Base-by-base conservation (phyloP, 2,888 invertebrate genomes). In the Drosophila putrida region DNA sequence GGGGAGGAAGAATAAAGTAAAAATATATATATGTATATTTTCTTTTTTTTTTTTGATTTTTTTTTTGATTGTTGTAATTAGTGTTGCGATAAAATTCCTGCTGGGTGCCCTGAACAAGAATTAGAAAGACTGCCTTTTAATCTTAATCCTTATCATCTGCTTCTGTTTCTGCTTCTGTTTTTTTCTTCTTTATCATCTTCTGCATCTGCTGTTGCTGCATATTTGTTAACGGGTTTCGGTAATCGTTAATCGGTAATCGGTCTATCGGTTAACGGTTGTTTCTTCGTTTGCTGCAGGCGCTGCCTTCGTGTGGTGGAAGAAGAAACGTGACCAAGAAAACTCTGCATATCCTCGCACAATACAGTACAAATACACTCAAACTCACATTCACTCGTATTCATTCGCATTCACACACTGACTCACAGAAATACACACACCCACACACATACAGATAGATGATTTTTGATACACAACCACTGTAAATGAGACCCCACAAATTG, bases 1-100 rank as follows among this genome's bases (percentile, higher is more conserved):
- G 51, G 38, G 90, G 72, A 84, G 88, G 89, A 90, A 91, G 87
- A 92, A 92, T 91, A 91, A 92, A 92, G 91, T 91, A 92, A 92
- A 91, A 92, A 91, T 91, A 90, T 90, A 88, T 91, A 71, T 81
- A 78, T 81, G 77, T 74, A 87, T 87, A 86, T 81, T 80, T 81
- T 82, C 68, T 75, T 38, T 25, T 65, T 63, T 20, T 60, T 72
- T 90, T 85, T 88, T 20, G 20, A 82, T 81, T 80, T 81, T 82
- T 70, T 75, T 38, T 25, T 65, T 63, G 20, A 59, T 90, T 90
- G 84, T 91, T 89, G 86, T 90, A 89, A 90, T 91, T 91, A 92
- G 90, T 90, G 90, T 90, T 90, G 88, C 83, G 84, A 87, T 88
- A 88, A 86, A 79, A 58, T 59, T 67, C 66, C 78, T 82, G 74